Conservation (phyloP, 1,140 invertebrate genomes). For the Drosophila carrolli region DNA sequence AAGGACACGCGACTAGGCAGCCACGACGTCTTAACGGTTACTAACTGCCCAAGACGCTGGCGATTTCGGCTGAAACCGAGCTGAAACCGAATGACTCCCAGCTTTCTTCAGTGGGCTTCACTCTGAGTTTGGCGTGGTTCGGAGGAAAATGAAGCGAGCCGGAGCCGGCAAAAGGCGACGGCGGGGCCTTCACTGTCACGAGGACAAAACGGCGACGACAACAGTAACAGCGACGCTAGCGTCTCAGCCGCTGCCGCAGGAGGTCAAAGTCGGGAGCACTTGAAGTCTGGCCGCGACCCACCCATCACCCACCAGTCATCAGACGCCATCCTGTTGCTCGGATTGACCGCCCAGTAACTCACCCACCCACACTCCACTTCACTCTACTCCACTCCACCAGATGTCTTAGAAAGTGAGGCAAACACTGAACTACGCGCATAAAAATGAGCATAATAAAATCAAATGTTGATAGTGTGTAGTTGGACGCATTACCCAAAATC, state of each 20-base stretch:
- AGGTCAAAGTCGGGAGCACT: constrained; percentile 54
- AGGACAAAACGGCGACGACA: constrained; percentile 15
- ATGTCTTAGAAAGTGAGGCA: neutral
- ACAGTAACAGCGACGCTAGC: constrained; percentile 4
- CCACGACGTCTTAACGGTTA: constrained; percentile 83
- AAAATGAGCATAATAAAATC: constrained; percentile 81
- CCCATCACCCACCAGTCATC: neutral
- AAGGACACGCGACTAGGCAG: constrained; percentile 60
- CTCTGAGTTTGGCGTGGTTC: neutral
- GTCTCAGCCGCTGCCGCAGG: constrained; percentile 31
- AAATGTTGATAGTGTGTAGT: constrained; percentile 79
- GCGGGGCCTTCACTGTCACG: constrained; percentile 70
- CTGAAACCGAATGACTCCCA: constrained; percentile 2
- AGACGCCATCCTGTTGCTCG: constrained; percentile 24
- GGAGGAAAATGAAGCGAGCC: neutral
- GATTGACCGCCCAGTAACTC: neutral
- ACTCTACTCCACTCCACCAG: no score
- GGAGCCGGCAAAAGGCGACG: constrained; percentile 70
- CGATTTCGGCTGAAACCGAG: constrained; percentile 36
- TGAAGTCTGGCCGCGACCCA: neutral
- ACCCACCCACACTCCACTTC: neutral
- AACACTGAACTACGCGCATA: constrained; percentile 48
- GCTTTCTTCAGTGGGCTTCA: neutral
- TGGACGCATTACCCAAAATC: constrained; percentile 69
- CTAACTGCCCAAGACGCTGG: constrained; percentile 78